phyloP scores from a whole-genome alignment of 2,113 vertebrate genomes.

The Bujurquina vittata region DNA sequence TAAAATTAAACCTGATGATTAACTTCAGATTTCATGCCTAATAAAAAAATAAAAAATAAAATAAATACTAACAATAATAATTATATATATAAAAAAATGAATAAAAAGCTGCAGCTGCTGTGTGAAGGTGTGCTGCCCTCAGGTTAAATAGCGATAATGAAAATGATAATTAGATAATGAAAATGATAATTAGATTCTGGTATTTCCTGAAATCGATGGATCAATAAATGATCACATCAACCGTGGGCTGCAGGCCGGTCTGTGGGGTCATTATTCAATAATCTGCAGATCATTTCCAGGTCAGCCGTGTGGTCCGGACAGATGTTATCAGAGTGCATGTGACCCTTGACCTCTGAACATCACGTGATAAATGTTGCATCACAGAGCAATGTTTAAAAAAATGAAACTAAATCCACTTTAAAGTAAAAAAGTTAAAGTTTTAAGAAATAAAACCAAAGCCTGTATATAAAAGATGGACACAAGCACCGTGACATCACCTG shows the following conservation, averaged over 20 bases:
- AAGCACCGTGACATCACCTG: background rate
- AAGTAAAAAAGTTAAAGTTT: background rate
- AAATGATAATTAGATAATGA: background rate
- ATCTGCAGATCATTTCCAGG: background rate
- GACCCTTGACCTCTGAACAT: background rate
- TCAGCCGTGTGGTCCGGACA: background rate
- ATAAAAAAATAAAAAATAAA: too few species aligned
- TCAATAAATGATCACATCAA: background rate
- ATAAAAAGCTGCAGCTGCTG: too few species aligned
- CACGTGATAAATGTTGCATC: background rate
- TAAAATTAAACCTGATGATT: background rate
- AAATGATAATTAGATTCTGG: background rate
- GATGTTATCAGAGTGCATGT: background rate
- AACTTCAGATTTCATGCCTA: background rate
- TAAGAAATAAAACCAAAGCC: rapidly evolving
- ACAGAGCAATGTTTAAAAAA: rapidly evolving
- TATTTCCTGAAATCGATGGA: background rate
- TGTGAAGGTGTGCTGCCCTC: too few species aligned
- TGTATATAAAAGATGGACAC: background rate
- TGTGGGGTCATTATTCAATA: background rate
- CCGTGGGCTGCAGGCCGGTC: background rate
- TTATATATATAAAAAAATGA: too few species aligned
- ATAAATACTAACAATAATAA: too few species aligned
- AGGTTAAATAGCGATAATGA: background rate
- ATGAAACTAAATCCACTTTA: background rate